Conservation (phyloP, 2,113 vertebrate genomes). For the Chaetodon auriga region DNA sequence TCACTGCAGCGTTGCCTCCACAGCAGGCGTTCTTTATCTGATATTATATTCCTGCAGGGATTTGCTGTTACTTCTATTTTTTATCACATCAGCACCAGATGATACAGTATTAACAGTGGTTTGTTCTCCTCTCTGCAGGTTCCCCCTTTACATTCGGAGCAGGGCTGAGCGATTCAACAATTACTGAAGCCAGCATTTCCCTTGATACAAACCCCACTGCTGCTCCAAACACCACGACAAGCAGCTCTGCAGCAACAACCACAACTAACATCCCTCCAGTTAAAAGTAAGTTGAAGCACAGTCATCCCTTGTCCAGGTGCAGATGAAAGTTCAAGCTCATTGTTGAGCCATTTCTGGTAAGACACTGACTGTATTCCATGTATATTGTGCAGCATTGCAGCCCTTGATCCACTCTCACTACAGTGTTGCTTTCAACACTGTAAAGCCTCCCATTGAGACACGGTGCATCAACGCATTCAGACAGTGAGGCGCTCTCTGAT, state of each 20-base stretch:
- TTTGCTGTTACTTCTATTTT: conserved; percentile 28
- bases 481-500: conserved; percentile 64
- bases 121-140: conserved; percentile 64
- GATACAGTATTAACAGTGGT: not conserved
- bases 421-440: not conserved
- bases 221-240: conserved; percentile 45
- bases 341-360: not conserved
- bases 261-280: conserved; percentile 54
- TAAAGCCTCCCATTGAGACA: conserved; percentile 38
- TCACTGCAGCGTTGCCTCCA: not conserved
- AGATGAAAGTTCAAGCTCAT: not conserved
- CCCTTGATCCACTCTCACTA: conserved; percentile 8
- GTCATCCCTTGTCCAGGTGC: not conserved
- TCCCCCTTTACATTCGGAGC: conserved; percentile 81
- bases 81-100: not conserved
- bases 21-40: not conserved
- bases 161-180: conserved; percentile 69
- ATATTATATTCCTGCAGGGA: conserved; percentile 6
- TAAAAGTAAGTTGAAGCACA: conserved; percentile 76
- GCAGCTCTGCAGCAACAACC: conserved; percentile 25
- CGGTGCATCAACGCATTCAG: conserved; percentile 40
- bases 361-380: not conserved
- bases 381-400: not conserved
- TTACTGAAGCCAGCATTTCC: conserved; percentile 37
- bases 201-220: conserved; percentile 42